Evolutionary conservation across 2,797 vertebrate genomes (phyloP).

Genomic region (Salarias fasciatus): DNA sequence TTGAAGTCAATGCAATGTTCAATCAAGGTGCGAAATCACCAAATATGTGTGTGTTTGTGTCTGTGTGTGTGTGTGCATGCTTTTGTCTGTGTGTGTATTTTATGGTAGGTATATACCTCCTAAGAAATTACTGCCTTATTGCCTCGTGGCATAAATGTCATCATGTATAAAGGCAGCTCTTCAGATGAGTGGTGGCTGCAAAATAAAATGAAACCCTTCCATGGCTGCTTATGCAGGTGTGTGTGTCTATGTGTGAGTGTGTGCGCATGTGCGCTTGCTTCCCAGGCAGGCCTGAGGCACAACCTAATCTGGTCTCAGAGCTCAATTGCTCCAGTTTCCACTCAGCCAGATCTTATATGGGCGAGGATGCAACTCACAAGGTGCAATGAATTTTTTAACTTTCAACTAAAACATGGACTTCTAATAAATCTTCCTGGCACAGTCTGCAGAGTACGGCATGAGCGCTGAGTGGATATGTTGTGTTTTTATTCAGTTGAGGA

Average conservation of each 20-base stretch:
- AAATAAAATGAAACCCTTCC: slow-evolving; percentile 44
- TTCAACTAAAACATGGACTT: slow-evolving; percentile 45
- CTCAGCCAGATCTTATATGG: slow-evolving; percentile 46
- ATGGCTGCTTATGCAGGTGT: slow-evolving; percentile 18
- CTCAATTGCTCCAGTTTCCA: slow-evolving; percentile 64
- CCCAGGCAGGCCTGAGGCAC: slow-evolving; percentile 56
- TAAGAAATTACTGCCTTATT: slow-evolving; percentile 30
- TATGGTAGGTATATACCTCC: slow-evolving; percentile 13
- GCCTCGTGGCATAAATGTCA: slow-evolving; percentile 54
- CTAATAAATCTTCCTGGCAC: slow-evolving; percentile 41
- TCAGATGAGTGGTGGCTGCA: slow-evolving; percentile 61
- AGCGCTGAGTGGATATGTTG: slow-evolving; percentile 29
- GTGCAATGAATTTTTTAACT: slow-evolving; percentile 47
- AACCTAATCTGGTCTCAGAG: slow-evolving; percentile 65
- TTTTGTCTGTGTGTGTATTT: slow-evolving; percentile 1
- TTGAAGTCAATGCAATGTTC: too few species aligned
- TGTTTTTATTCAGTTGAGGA: slow-evolving; percentile 30
- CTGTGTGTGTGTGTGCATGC: slow-evolving; percentile 5
- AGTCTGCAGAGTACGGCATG: slow-evolving; percentile 15
- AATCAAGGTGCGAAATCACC: too few species aligned
- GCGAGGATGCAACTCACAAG: slow-evolving; percentile 41
- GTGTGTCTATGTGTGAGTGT: slow-evolving; percentile 9
- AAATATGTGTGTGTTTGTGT: neutral
- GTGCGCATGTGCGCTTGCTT: slow-evolving; percentile 25
- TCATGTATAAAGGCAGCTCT: slow-evolving; percentile 52